Conservation (phyloP, 2,888 invertebrate genomes). For the Diploptera punctata region DNA sequence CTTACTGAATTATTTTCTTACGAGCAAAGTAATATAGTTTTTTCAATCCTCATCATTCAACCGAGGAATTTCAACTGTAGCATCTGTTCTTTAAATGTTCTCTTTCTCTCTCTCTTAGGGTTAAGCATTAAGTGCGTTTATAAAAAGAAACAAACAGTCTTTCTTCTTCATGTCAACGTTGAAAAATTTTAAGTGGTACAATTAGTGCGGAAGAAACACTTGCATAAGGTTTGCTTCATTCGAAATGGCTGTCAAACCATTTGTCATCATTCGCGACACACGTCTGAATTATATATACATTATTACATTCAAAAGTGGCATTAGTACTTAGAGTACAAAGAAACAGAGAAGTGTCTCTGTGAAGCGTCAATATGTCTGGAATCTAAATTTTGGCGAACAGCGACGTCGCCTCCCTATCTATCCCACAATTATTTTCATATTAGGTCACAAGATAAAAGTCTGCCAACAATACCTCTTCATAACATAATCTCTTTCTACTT, state of each 20-base stretch:
- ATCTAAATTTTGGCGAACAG: too few relatives aligned
- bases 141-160: background rate
- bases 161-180: background rate
- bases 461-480: too few relatives aligned
- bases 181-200: slow-evolving; percentile 22
- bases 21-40: background rate
- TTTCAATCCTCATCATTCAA: background rate
- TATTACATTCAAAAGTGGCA: too few relatives aligned
- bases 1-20: background rate
- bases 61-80: background rate
- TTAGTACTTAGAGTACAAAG: background rate
- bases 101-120: background rate
- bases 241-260: slow-evolving; percentile 23
- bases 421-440: too few relatives aligned
- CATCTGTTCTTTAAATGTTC: slow-evolving; percentile 7
- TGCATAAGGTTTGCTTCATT: background rate
- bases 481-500: too few relatives aligned
- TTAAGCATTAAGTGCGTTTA: background rate
- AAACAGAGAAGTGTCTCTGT: too few relatives aligned
- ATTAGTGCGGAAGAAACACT: background rate
- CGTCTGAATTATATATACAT: too few relatives aligned
- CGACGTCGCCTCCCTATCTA: too few relatives aligned
- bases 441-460: too few relatives aligned
- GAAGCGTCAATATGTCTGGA: too few relatives aligned
- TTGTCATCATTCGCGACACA: slow-evolving; percentile 8